Evolutionary conservation across 1,140 invertebrate genomes (phyloP).

Genomic region (Choristoneura fumiferana): DNA sequence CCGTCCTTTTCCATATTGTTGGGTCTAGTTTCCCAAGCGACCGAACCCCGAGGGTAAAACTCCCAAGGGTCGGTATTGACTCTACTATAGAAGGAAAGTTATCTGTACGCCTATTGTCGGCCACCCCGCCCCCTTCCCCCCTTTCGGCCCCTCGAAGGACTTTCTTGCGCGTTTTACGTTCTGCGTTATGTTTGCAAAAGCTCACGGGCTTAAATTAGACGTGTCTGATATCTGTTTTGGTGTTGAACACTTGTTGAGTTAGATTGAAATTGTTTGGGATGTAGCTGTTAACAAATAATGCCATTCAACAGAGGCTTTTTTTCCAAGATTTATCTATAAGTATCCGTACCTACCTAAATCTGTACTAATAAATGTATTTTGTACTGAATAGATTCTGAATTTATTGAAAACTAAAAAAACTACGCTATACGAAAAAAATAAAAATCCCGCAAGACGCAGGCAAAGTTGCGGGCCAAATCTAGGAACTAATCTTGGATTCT

Average conservation of each 20-base stretch:
- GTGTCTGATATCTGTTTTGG: conserved; percentile 6
- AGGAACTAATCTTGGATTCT: too few species aligned
- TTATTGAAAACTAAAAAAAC: too few species aligned
- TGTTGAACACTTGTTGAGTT: conserved; percentile 27
- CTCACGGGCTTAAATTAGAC: conserved; percentile 11
- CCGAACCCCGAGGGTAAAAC: conserved; percentile 73
- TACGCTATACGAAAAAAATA: too few species aligned
- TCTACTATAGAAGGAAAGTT: conserved; percentile 75
- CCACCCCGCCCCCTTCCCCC: conserved; percentile 44
- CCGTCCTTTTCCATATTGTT: conserved; percentile 76
- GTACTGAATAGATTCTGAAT: too few species aligned
- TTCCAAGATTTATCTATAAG: too few species aligned
- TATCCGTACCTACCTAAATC: too few species aligned
- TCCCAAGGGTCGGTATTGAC: conserved; percentile 77
- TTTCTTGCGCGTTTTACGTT: conserved; percentile 75
- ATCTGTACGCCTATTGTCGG: conserved; percentile 76
- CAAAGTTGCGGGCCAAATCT: too few species aligned
- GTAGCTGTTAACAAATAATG: neutral
- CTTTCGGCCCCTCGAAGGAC: conserved; percentile 51
- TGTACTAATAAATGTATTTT: too few species aligned
- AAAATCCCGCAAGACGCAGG: too few species aligned
- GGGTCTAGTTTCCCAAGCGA: conserved; percentile 77
- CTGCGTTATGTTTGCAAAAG: conserved; percentile 46
- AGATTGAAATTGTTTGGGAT: neutral
- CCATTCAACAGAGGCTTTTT: too few species aligned